A percentile compares a stretch with the other conserved stretches of the same genome.
phyloP scores from a whole-genome alignment of 1,140 invertebrate species.

The Olivierus martensii region DNA sequence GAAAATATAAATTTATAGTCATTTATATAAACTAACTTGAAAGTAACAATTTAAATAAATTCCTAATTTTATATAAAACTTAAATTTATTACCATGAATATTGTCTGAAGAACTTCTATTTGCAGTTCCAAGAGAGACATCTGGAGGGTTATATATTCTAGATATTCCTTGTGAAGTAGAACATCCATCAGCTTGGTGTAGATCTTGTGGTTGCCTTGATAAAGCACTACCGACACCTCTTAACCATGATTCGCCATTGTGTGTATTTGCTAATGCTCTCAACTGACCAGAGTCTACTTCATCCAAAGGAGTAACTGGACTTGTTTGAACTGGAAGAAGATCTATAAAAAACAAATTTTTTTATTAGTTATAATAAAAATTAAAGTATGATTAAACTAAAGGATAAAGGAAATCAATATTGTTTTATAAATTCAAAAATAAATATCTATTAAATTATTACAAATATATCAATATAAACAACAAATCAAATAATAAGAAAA shows the following conservation, averaged over 20 bases:
- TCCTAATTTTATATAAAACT: too few species aligned
- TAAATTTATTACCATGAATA: slow-evolving; percentile 11
- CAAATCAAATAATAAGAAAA: too few species aligned
- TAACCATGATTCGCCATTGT: slow-evolving; percentile 4
- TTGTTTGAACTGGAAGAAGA: slow-evolving; percentile 15
- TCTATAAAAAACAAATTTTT: slow-evolving; percentile 9
- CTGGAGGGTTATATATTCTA: slow-evolving; percentile 13
- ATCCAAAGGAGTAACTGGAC: slow-evolving; percentile 14
- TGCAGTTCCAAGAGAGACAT: slow-evolving; percentile 14
- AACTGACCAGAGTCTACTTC: slow-evolving; percentile 1
- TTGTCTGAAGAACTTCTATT: slow-evolving; percentile 11
- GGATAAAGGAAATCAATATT: too few species aligned
- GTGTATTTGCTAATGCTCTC: background rate
- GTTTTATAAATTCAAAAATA: too few species aligned
- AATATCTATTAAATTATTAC: too few species aligned
- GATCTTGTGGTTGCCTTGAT: background rate
- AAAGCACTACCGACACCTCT: background rate
- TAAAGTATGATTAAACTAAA: too few species aligned
- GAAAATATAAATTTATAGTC: too few species aligned
- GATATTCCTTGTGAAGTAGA: slow-evolving; percentile 6
- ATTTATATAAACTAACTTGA: too few species aligned
- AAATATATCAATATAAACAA: too few species aligned
- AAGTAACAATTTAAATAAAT: too few species aligned
- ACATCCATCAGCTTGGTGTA: slow-evolving; percentile 1
- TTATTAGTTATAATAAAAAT: background rate